Base-by-base conservation (phyloP, 2,888 invertebrate genomes). In the Orthosia cruda region DNA sequence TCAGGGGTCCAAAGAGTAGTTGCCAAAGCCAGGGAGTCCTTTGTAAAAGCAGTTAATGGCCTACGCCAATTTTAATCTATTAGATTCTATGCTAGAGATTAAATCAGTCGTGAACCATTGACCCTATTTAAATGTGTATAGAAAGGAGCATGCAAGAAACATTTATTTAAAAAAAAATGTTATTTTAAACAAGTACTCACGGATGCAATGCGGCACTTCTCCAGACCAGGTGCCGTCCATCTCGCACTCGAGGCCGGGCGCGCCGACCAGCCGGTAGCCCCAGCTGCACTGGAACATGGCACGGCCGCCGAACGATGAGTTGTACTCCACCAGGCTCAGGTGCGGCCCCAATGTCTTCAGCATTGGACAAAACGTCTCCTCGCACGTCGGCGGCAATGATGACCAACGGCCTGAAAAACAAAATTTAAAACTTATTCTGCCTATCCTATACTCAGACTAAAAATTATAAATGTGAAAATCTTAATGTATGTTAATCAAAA, bases 241-340 rank as follows among this genome's bases (percentile, higher is more conserved):
- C 91, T 98, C 98, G 94, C 99, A 99, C 93, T 98, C 98, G 77
- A 99, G 97, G 52, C 98, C 98, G 12, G 98, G 98, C 62, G 98
- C 97, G 16, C 99, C 99, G 68, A 97, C 97, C 68, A 99, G 97
- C 80, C 97, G 97, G 93, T 98, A 98, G 72, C 99, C 98, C 98
- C 98, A 98, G 80, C 98, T 97, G 92, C 99, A 99, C 83, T 98
- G 97, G 96, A 99, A 99, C 86, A 98, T 97, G 18, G 98, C 98
- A 68, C 98, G 97, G 12, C 98, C 98, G 69, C 98, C 98, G 89
- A 97, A 98, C 87, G 98, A 98, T 77, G 98, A 98, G 95, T 98
- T 98, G 93, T 98, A 97, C 90, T 98, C 98, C 77, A 98, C 97
- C 81, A 98, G 95, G 89, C 97, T 97, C 63, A 99, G 96, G 91